A percentile compares a stretch with the other conserved stretches of the same genome.
phyloP scores from a whole-genome alignment of 2,797 vertebrate genomes.

The Sebastiscus albofasciatus region DNA sequence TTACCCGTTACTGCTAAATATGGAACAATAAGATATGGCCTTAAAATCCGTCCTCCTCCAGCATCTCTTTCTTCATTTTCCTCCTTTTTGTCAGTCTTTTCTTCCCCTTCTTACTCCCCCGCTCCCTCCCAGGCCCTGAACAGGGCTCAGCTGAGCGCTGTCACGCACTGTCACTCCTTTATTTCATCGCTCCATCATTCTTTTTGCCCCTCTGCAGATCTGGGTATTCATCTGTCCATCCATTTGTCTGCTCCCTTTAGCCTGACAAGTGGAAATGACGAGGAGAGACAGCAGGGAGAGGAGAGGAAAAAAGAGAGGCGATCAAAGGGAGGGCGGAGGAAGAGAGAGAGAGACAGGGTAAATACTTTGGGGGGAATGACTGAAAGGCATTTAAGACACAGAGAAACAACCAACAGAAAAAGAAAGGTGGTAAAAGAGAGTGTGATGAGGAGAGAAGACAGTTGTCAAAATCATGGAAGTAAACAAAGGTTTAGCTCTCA shows the following conservation, averaged over 20 bases:
- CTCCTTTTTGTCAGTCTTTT: neutral
- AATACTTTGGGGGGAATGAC: constrained; percentile 28
- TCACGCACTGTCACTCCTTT: constrained; percentile 68
- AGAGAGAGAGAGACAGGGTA: neutral
- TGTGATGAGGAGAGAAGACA: neutral
- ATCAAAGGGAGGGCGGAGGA: neutral
- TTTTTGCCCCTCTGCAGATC: constrained; percentile 59
- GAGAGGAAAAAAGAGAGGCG: neutral
- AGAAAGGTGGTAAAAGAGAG: constrained; percentile 15
- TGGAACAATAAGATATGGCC: neutral
- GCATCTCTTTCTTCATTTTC: neutral
- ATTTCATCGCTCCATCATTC: constrained; percentile 73
- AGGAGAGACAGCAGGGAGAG: constrained; percentile 42
- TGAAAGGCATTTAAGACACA: constrained; percentile 28
- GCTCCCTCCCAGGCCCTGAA: constrained; percentile 22
- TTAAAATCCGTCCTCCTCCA: constrained; percentile 2
- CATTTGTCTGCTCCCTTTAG: constrained; percentile 74
- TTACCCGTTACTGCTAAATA: neutral
- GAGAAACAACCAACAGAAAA: constrained; percentile 4
- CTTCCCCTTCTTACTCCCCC: neutral
- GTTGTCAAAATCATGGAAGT: neutral
- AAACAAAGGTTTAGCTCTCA: neutral
- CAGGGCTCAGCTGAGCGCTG: constrained; percentile 60
- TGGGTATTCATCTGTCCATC: constrained; percentile 71
- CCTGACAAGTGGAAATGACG: constrained; percentile 71